These are phyloP conservation scores for Triplophysa dalaica DNA, from an alignment of 2,113 vertebrate species.

Conservation along the genomic window DNA sequence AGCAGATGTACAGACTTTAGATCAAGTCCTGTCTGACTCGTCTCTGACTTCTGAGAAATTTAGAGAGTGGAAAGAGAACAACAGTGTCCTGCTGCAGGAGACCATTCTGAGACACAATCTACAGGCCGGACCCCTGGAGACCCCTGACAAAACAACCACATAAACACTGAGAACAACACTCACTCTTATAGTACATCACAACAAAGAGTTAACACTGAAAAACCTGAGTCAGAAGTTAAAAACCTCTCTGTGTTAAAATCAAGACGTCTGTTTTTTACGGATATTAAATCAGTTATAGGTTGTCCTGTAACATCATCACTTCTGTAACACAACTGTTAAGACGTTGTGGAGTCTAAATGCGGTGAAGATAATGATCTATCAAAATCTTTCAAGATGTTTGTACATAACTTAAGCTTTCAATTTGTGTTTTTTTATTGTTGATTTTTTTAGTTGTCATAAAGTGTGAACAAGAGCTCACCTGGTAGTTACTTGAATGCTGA, in stretches of 20 bases:
- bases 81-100: conserved; percentile 84
- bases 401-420: neutral
- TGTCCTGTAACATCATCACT: neutral
- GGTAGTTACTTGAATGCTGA: neutral
- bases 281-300: neutral
- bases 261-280: neutral
- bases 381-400: neutral
- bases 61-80: conserved; percentile 87
- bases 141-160: conserved; percentile 67
- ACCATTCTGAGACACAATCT: conserved; percentile 72
- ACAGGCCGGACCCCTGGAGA: conserved; percentile 56
- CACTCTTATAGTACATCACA: neutral
- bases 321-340: neutral
- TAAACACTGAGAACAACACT: conserved; percentile 46
- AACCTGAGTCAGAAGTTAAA: neutral
- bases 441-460: neutral
- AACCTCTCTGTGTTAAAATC: neutral
- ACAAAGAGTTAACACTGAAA: neutral
- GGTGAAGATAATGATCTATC: neutral
- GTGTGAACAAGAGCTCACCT: neutral
- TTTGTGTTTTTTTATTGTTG: neutral
- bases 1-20: conserved; percentile 85
- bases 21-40: conserved; percentile 83
- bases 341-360: neutral
- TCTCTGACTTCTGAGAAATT: conserved; percentile 84